phyloP scores from a whole-genome alignment of 1,140 invertebrate genomes.

The Zaprionus tsacasi region DNA sequence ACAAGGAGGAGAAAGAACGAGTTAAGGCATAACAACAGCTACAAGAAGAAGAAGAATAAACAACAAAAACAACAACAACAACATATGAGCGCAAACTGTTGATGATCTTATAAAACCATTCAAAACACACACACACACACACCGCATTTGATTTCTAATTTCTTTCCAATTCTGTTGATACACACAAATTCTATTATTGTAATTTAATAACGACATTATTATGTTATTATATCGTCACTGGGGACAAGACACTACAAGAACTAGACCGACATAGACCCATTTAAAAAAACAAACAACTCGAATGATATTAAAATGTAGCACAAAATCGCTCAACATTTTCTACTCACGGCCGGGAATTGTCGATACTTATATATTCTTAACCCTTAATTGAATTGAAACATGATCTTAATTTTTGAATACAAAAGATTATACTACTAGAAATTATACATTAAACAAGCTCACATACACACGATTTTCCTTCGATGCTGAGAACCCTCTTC shows the following conservation, averaged over 20 bases:
- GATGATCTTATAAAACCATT: constrained; percentile 6
- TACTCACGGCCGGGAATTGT: neutral
- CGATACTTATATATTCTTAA: neutral
- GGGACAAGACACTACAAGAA: neutral
- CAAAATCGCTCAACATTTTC: neutral
- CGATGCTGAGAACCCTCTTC: neutral
- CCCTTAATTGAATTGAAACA: constrained; percentile 12
- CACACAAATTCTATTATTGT: constrained; percentile 33
- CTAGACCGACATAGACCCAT: neutral
- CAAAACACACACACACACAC: neutral
- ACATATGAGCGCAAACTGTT: constrained; percentile 8
- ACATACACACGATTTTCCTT: constrained; percentile 15
- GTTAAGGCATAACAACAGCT: constrained; percentile 25
- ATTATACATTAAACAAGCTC: constrained; percentile 23
- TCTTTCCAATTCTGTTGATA: constrained; percentile 11
- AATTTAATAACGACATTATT: constrained; percentile 26
- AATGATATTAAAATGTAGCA: constrained; percentile 7
- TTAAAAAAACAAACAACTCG: neutral
- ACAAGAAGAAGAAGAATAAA: neutral
- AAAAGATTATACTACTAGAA: constrained; percentile 20
- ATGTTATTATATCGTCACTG: constrained; percentile 12
- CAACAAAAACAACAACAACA: constrained; percentile 18
- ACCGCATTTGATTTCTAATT: constrained; percentile 12
- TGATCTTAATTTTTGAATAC: constrained; percentile 30
- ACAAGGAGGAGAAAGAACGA: constrained; percentile 38